Evolutionary conservation across 2,888 invertebrate species (phyloP).

Genomic region (Tetragonula carbonaria): DNA sequence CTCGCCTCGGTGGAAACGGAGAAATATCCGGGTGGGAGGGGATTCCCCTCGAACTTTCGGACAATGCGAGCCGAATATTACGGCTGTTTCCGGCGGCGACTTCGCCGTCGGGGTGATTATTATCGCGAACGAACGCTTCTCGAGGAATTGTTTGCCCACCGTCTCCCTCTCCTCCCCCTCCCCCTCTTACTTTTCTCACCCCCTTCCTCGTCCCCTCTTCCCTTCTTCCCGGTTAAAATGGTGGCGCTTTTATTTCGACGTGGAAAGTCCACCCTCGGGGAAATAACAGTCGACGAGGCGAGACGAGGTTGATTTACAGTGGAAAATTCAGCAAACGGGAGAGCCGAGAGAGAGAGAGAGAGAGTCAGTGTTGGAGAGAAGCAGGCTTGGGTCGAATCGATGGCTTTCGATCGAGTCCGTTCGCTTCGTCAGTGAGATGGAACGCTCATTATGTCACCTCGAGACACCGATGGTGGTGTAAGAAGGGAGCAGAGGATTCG

Average conservation of each 20-base stretch:
- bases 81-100: constrained; percentile 44
- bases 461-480: neutral
- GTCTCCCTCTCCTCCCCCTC: neutral
- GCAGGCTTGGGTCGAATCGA: constrained; percentile 7
- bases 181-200: too few species aligned
- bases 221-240: neutral
- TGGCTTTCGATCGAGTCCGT: constrained; percentile 11
- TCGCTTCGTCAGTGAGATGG: constrained; percentile 18
- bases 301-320: constrained; percentile 1
- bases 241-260: constrained; percentile 28
- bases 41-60: constrained; percentile 23
- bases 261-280: constrained; percentile 1
- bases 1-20: too few species aligned
- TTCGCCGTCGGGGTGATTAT: constrained; percentile 34
- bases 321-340: neutral
- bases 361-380: neutral
- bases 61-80: constrained; percentile 53
- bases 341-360: too few species aligned
- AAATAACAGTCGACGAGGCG: constrained; percentile 2
- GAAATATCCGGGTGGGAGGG: too few species aligned
- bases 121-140: constrained; percentile 33
- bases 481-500: neutral
- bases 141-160: constrained; percentile 38
- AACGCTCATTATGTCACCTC: constrained; percentile 7
- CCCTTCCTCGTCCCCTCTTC: neutral